A percentile compares a stretch with the other conserved stretches of the same genome.
These are phyloP conservation scores for Smutsia temminckii DNA, from an alignment of 2,797 vertebrate genomes.

Conservation along the genomic window DNA sequence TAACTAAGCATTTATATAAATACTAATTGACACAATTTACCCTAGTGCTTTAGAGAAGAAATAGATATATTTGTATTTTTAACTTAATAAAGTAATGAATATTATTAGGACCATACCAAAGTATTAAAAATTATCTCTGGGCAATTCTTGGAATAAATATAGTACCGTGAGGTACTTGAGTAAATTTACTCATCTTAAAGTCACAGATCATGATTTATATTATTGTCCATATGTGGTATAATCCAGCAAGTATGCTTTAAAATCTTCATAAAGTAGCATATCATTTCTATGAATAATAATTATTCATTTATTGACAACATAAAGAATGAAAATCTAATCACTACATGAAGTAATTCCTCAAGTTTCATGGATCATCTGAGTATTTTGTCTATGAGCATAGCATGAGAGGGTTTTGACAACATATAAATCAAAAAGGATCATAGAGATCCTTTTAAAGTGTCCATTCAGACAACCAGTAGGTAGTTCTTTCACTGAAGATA, in stretches of 20 bases:
- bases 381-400: constrained; percentile 15
- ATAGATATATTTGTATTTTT: constrained; percentile 40
- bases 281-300: constrained; percentile 9
- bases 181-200: constrained; percentile 43
- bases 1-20: constrained; percentile 26
- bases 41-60: background rate
- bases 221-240: background rate
- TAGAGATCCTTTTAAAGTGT: constrained; percentile 20
- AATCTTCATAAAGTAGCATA: background rate
- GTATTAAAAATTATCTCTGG: constrained; percentile 21
- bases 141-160: background rate
- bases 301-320: background rate
- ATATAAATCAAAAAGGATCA: constrained; percentile 2
- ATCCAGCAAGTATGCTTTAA: background rate
- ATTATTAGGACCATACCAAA: constrained; percentile 16
- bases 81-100: constrained; percentile 43
- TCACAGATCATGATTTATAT: constrained; percentile 33
- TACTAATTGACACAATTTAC: constrained; percentile 44
- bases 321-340: constrained; percentile 35
- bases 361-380: background rate
- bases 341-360: constrained; percentile 1
- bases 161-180: background rate
- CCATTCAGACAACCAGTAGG: background rate
- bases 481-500: constrained; percentile 34
- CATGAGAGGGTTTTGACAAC: background rate